Percentiles rank a stretch among this genome's conserved stretches.
Conservation (phyloP, 2,113 vertebrate genomes). For the Lepisosteus osseus region DNA sequence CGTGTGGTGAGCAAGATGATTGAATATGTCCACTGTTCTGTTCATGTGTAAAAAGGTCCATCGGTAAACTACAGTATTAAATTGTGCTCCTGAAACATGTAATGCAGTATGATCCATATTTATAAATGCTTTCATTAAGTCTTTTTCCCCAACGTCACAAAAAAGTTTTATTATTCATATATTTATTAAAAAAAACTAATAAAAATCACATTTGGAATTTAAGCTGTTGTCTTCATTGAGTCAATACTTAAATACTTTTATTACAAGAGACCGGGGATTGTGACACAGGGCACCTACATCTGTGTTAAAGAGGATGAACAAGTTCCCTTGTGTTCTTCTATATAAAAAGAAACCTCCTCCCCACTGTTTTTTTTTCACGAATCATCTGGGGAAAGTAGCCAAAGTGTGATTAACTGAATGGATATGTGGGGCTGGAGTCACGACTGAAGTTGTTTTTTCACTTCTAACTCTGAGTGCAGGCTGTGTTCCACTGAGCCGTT, state of each 20-base stretch:
- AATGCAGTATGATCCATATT: constrained; percentile 37
- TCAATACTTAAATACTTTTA: neutral
- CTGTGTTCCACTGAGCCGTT: too few relatives aligned
- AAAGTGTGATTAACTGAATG: too few relatives aligned
- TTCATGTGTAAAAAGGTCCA: neutral
- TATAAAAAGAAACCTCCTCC: too few relatives aligned
- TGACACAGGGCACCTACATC: too few relatives aligned
- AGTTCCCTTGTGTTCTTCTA: too few relatives aligned
- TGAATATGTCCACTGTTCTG: neutral
- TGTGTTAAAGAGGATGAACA: too few relatives aligned
- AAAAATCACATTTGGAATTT: constrained; percentile 14
- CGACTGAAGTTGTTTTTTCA: too few relatives aligned
- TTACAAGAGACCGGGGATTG: too few relatives aligned
- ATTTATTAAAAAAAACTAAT: constrained; percentile 40
- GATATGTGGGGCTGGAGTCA: too few relatives aligned
- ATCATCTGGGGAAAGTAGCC: too few relatives aligned
- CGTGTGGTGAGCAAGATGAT: neutral
- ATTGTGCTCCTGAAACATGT: constrained; percentile 32
- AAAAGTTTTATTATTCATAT: constrained; percentile 27
- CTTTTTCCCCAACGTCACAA: constrained; percentile 18
- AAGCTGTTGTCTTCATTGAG: neutral
- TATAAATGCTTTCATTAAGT: constrained; percentile 30
- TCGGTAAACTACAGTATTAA: constrained; percentile 45
- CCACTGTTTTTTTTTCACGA: too few relatives aligned
- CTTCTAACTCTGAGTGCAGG: too few relatives aligned